phyloP scores from a whole-genome alignment of 2,888 invertebrate genomes.

The Barypeithes pellucidus region DNA sequence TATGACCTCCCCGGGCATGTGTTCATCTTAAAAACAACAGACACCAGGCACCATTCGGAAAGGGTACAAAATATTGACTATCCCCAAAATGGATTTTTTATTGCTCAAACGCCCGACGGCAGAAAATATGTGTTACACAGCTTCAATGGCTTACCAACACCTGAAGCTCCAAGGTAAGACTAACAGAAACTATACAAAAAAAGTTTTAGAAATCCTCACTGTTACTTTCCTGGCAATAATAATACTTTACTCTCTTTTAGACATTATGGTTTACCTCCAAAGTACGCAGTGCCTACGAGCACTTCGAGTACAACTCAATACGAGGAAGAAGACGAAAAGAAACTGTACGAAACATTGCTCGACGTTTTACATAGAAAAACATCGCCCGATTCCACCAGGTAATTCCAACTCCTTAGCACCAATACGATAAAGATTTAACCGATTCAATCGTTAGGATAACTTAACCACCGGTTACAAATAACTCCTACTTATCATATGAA shows the following conservation, averaged over 20 bases:
- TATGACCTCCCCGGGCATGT: constrained; percentile 75
- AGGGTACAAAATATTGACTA: constrained; percentile 48
- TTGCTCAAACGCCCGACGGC: constrained; percentile 60
- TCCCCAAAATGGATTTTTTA: constrained; percentile 54
- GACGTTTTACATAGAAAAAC: constrained; percentile 48
- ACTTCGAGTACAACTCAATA: constrained; percentile 18
- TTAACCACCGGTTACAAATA: no score
- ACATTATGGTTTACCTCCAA: constrained; percentile 18
- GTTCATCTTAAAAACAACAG: constrained; percentile 73
- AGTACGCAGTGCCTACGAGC: neutral
- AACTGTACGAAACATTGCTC: constrained; percentile 44
- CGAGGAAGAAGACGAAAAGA: constrained; percentile 44
- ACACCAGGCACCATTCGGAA: constrained; percentile 38
- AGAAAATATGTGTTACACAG: constrained; percentile 62
- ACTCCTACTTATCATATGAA: no score
- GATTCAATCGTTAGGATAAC: no score
- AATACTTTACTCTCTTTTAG: constrained; percentile 7
- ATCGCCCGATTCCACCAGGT: constrained; percentile 33
- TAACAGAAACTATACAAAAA: no score
- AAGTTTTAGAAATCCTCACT: no score
- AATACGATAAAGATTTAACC: no score
- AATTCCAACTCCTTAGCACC: no score
- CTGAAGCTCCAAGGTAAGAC: constrained; percentile 40
- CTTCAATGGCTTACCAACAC: constrained; percentile 58
- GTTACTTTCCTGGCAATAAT: no score